These are phyloP conservation scores for Paracentrotus lividus DNA, from an alignment of 53 echinoderm and acorn worm genomes.

Conservation along the genomic window DNA sequence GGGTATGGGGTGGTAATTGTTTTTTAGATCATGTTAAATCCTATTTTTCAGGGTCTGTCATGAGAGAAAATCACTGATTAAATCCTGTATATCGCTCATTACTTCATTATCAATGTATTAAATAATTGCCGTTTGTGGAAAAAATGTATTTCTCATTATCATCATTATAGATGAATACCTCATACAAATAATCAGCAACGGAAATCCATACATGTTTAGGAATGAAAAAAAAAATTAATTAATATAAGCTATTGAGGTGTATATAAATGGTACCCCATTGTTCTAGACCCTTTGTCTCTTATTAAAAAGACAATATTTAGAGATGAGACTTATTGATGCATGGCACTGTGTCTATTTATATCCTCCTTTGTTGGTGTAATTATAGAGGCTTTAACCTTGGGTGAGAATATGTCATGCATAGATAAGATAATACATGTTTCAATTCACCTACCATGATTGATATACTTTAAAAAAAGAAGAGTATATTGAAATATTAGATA, in stretches of 20 bases:
- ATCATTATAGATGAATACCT: neutral
- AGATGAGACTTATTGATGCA: neutral
- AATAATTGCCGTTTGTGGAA: too few relatives aligned
- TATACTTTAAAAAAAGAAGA: neutral
- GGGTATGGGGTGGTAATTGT: too few relatives aligned
- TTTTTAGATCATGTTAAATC: too few relatives aligned
- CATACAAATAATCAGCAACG: neutral
- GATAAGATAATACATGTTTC: neutral
- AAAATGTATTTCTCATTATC: neutral
- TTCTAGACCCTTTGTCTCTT: neutral
- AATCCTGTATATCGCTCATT: too few relatives aligned
- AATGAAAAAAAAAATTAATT: neutral
- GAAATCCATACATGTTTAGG: neutral
- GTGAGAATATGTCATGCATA: neutral
- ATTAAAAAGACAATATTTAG: conserved; percentile 3
- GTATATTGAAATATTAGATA: neutral
- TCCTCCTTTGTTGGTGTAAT: neutral
- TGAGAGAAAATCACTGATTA: too few relatives aligned
- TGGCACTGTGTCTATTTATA: neutral
- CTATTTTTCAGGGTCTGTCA: too few relatives aligned
- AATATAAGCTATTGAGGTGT: neutral
- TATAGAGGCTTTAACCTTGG: neutral
- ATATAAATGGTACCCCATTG: neutral
- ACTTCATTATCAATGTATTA: too few relatives aligned
- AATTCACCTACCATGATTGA: neutral